Percentiles rank a stretch among this genome's conserved stretches.
These are phyloP conservation scores for Calephelis virginiensis DNA, from an alignment of 1,140 invertebrate genomes.

Conservation along the genomic window DNA sequence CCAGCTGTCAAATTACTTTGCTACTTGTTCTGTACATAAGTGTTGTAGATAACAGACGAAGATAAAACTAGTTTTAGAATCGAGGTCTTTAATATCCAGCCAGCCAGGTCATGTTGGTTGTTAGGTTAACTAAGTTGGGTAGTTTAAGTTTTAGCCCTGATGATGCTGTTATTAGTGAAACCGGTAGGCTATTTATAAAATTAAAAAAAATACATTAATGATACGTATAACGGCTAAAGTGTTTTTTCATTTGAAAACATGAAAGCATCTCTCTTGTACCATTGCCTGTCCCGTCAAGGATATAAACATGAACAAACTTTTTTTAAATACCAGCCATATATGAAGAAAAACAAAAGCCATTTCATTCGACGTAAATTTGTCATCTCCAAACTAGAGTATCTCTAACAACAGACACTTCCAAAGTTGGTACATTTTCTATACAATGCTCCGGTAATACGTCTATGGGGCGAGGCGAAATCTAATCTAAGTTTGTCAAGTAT, in stretches of 20 bases:
- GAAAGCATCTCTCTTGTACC: too few species aligned
- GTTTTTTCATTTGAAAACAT: too few species aligned
- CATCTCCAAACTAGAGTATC: background rate
- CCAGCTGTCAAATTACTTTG: constrained; percentile 16
- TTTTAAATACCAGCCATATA: too few species aligned
- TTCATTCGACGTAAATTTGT: background rate
- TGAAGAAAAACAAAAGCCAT: background rate
- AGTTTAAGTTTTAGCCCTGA: too few species aligned
- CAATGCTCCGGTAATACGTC: constrained; percentile 3
- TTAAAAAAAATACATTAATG: too few species aligned
- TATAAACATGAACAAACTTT: background rate
- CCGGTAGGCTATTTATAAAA: too few species aligned
- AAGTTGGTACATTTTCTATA: background rate
- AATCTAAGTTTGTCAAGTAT: constrained; percentile 21
- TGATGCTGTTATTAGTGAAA: too few species aligned
- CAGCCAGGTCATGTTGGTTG: too few species aligned
- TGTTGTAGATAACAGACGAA: background rate
- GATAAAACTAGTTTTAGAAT: background rate
- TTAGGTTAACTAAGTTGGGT: too few species aligned
- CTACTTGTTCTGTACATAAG: background rate
- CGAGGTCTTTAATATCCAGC: background rate
- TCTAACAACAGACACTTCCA: background rate
- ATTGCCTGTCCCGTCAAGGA: background rate
- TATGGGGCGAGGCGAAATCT: constrained; percentile 10
- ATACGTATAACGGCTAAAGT: too few species aligned